Evolutionary conservation across 2,888 invertebrate species (phyloP), one percentile per base, ranked within the genome.

Genomic region (Beris chalybata): DNA sequence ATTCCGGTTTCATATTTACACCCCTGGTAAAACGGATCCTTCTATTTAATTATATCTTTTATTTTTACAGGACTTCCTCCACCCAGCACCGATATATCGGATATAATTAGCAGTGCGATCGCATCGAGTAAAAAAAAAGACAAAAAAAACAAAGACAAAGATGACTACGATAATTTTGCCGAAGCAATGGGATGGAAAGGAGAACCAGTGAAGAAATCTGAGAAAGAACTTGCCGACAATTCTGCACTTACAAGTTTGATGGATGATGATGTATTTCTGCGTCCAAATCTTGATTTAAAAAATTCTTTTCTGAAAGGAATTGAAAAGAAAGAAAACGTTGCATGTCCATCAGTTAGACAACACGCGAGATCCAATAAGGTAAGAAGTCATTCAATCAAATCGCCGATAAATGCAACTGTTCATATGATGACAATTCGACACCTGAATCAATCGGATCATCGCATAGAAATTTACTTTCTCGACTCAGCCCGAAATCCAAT

Each of bases 301-400:
- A 89, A 86, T 69, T 86, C 88, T 52, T 82, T 83, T 2, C 76
- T 90, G 66, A 83, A 84, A 57, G 89, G 87, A 1, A 85, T 89
- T 73, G 90, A 91, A 73, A 84, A 87, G 72, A 79, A 87, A 3
- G 71, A 76, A 12, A 72, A 72, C 3, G 29, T 77, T 4, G 77
- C 76, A 1, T 71, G 67, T 5, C 57, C 75, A 3, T 67, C 73
- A 66, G 82, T 85, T 31, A 86, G 82, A 70, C 84, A 82, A 74
- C 77, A 87, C 56, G 85, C 84, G 69, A 67, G 74, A 30, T 12
- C 76, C 3, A 75, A 74, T 31, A 74, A 73, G 71, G 80, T 80
- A 73, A 44, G 4, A 1, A 5, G 4, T 15, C 52, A 5, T 15
- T 43, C 31, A 29, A 47, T 13, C 45, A 59, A 12, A 29, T 15